Conservation (phyloP, 1,140 invertebrate species). For the Vanessa atalanta region DNA sequence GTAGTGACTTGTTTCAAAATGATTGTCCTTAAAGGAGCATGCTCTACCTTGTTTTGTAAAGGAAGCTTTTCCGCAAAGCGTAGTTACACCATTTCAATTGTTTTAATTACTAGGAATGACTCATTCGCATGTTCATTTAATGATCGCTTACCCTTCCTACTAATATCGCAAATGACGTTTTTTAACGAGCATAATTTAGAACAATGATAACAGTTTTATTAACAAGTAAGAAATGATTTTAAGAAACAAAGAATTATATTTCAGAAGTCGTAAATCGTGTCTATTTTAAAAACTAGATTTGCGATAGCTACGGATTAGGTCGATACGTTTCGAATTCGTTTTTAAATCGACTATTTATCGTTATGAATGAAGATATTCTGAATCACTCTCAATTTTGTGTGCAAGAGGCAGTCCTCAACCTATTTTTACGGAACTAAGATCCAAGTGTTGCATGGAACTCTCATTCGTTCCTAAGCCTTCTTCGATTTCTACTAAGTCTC, state of each 20-base stretch:
- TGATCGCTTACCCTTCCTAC: background rate
- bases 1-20: background rate
- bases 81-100: background rate
- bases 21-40: background rate
- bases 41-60: background rate
- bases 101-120: conserved; percentile 5
- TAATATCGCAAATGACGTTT: background rate
- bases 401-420: background rate
- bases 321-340: background rate
- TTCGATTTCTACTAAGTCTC: conserved; percentile 1
- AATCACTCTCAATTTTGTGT: background rate
- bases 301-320: background rate
- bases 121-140: conserved; percentile 5
- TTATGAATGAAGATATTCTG: background rate
- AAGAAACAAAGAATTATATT: too few relatives aligned
- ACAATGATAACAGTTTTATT: background rate
- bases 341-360: background rate
- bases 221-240: background rate
- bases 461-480: conserved; percentile 5
- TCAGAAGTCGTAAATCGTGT: background rate
- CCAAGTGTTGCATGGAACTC: background rate
- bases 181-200: background rate
- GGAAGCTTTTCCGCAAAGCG: background rate
- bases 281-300: background rate
- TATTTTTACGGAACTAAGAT: conserved; percentile 1